Conservation (phyloP, 2,888 invertebrate species). For the Lysandra coridon region DNA sequence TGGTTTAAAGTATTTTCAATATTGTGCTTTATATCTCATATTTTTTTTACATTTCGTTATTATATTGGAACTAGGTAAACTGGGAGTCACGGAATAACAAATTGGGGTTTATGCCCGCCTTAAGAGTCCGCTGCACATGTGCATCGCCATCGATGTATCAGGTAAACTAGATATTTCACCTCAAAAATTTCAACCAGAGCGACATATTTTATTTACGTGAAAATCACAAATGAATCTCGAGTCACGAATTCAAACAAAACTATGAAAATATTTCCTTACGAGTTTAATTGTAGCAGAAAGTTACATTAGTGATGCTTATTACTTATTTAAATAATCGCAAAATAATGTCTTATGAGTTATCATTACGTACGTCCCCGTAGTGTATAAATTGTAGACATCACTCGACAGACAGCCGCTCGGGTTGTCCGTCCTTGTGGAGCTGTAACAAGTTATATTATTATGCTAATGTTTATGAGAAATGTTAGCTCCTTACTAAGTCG, state of each 20-base stretch:
- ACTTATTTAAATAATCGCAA: too few relatives aligned
- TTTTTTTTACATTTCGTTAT: too few relatives aligned
- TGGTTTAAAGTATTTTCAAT: too few relatives aligned
- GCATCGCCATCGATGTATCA: neutral
- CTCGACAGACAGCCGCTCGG: neutral
- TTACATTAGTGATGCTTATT: too few relatives aligned
- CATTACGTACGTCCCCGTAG: neutral
- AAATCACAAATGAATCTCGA: neutral
- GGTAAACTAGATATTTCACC: neutral
- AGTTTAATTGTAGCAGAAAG: too few relatives aligned
- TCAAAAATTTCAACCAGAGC: neutral
- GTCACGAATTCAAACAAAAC: too few relatives aligned
- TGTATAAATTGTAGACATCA: neutral
- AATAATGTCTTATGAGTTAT: too few relatives aligned
- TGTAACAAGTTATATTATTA: neutral
- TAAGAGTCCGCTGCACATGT: neutral
- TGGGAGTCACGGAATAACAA: too few relatives aligned
- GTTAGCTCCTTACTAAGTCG: neutral
- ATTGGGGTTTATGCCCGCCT: too few relatives aligned
- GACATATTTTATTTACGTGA: neutral
- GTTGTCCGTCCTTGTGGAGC: slow-evolving; percentile 7
- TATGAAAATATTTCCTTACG: too few relatives aligned
- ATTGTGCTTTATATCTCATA: too few relatives aligned
- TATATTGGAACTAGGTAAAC: too few relatives aligned
- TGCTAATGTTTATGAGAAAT: slow-evolving; percentile 1